A percentile compares a stretch with the other conserved stretches of the same genome.
These are phyloP conservation scores for Pteronura brasiliensis DNA, from an alignment of 2,113 vertebrate genomes.

Conservation along the genomic window DNA sequence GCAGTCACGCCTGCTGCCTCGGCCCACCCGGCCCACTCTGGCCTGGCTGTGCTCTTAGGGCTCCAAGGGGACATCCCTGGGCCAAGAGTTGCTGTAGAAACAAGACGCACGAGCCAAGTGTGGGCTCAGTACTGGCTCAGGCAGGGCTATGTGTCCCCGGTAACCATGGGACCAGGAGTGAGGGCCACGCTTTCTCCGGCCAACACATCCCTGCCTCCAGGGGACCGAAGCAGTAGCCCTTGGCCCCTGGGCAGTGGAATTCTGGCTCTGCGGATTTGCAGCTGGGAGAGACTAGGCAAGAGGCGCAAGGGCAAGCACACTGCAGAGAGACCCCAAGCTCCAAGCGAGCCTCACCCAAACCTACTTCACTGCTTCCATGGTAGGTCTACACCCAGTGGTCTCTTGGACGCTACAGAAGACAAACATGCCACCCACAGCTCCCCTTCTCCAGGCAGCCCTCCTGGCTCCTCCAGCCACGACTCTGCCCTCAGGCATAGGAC, in stretches of 20 bases:
- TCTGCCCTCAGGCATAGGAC: background rate
- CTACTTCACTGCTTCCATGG: background rate
- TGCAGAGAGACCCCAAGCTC: background rate
- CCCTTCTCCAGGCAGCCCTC: slow-evolving; percentile 21
- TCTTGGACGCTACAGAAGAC: background rate
- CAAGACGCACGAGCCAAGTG: background rate
- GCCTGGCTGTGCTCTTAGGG: background rate
- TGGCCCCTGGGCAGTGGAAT: accelerated
- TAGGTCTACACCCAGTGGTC: background rate
- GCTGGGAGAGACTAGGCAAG: background rate
- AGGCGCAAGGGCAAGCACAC: accelerated
- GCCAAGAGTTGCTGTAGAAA: background rate
- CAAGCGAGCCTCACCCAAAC: background rate
- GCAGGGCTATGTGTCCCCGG: background rate
- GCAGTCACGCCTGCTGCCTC: background rate
- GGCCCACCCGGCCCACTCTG: background rate
- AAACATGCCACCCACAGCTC: background rate
- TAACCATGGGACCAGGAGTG: background rate
- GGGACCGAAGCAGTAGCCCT: background rate
- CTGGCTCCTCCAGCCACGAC: background rate
- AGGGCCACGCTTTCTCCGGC: background rate
- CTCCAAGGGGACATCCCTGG: background rate
- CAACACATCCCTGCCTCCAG: background rate
- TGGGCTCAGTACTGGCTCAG: accelerated
- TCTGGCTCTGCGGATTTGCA: background rate